These are phyloP conservation scores for Druon quercuslanigerum DNA, from an alignment of 1,140 invertebrate genomes.

Conservation along the genomic window DNA sequence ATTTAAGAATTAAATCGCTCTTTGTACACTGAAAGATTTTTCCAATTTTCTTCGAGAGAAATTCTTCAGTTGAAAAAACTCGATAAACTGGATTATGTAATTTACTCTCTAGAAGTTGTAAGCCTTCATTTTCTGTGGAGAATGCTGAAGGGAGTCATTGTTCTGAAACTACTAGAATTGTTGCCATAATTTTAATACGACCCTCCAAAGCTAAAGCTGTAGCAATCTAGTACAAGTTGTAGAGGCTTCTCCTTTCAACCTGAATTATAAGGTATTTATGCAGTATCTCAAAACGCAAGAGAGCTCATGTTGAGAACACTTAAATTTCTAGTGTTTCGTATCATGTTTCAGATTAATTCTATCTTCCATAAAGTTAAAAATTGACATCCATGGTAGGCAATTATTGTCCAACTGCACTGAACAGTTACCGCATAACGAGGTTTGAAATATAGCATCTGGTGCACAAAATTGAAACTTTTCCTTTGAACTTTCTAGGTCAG, in stretches of 20 bases:
- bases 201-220: neutral
- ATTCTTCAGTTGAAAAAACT: no score
- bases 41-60: neutral
- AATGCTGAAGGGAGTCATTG: neutral
- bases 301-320: neutral
- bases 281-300: neutral
- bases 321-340: neutral
- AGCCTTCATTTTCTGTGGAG: neutral
- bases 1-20: no score
- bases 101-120: neutral
- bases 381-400: constrained; percentile 12
- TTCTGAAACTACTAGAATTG: neutral
- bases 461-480: constrained; percentile 21
- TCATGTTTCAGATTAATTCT: neutral
- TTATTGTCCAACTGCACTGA: constrained; percentile 18
- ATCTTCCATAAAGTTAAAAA: constrained; percentile 6
- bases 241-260: neutral
- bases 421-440: constrained; percentile 18
- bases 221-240: neutral
- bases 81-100: neutral
- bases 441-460: constrained; percentile 24
- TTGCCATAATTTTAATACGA: neutral
- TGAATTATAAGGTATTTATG: neutral
- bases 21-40: no score
- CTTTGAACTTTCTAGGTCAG: constrained; percentile 4